Evolutionary conservation across 1,140 invertebrate genomes (phyloP), one percentile per base, ranked within the genome.

Genomic region (Gerris buenoi): DNA sequence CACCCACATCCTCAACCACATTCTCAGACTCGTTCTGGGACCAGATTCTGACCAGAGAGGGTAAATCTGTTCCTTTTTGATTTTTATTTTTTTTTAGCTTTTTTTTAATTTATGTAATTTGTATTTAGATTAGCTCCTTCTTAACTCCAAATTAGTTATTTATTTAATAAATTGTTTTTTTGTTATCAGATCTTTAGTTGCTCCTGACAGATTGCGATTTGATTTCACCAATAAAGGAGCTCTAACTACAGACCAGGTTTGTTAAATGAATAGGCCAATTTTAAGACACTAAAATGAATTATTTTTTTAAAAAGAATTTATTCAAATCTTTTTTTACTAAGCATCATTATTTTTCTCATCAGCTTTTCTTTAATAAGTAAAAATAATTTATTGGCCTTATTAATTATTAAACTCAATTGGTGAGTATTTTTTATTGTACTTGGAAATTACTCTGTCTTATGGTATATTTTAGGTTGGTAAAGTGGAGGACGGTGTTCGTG

Each of bases 1-100:
- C 26, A 99, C 97, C 0, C 97, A 99, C 79, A 86, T 95, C 62
- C 81, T 99, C 0, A 99, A 99, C 81, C 94, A 89, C 81, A 93
- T 92, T 27, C 80, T 99, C 56, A 82, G 96, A 64, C 85, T 87
- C 76, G 91, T 98, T 62, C 79, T 99, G 23, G 87, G 90, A 13
- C 86, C 86, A 69, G 93, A 96, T 73, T 88, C 92, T 58, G 96
- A 99, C 78, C 97, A 99, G 79, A 88, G 89, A 75, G 97, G 97
- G 33, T 46, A 46, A 46, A 46, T 46, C 33, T 18, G 5, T 46
- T 46, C 5, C 33, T 46, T 46, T 46, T n/a, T n/a, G n/a, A n/a
- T n/a, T n/a, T n/a, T n/a, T n/a, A n/a, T n/a, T n/a, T n/a, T n/a
- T n/a, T n/a, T n/a, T n/a, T n/a, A n/a, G n/a, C n/a, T n/a, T n/a